Percentiles rank a stretch among this genome's conserved stretches.
These are phyloP conservation scores for Rhegmatorhina hoffmannsi DNA, from an alignment of 2,113 vertebrate genomes.

Conservation along the genomic window DNA sequence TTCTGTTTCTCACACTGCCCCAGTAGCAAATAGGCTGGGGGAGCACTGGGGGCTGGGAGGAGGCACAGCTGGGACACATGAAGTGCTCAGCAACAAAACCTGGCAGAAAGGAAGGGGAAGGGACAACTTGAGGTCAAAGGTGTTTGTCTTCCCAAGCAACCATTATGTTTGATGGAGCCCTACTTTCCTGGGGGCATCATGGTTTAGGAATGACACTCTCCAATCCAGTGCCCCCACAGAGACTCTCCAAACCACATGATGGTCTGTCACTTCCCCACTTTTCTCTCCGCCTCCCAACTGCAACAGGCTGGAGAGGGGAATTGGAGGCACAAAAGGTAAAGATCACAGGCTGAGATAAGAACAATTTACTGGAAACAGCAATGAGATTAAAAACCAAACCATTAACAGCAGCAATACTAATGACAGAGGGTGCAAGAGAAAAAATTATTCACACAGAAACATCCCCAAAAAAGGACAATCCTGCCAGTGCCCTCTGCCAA, in stretches of 20 bases:
- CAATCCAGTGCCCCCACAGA: background rate
- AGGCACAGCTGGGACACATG: background rate
- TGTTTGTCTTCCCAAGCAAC: background rate
- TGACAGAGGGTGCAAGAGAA: background rate
- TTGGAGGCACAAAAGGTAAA: background rate
- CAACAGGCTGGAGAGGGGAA: background rate
- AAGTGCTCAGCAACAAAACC: background rate
- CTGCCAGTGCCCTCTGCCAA: background rate
- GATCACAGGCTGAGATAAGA: background rate
- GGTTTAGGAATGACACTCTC: background rate
- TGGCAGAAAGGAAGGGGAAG: background rate
- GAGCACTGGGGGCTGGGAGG: background rate
- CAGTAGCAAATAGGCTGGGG: fast-evolving
- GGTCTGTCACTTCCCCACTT: background rate
- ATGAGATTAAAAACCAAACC: background rate
- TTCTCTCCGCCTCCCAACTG: background rate
- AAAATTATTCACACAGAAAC: background rate
- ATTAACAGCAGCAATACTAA: background rate
- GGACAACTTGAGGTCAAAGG: background rate
- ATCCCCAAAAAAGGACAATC: background rate
- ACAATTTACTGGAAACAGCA: background rate
- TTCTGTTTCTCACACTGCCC: background rate
- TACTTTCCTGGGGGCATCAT: background rate
- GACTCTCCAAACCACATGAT: background rate
- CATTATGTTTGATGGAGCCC: fast-evolving